A percentile compares a stretch with the other conserved stretches of the same genome.
Evolutionary conservation across 1,140 invertebrate species (phyloP).

Genomic region (Anoplophora glabripennis): DNA sequence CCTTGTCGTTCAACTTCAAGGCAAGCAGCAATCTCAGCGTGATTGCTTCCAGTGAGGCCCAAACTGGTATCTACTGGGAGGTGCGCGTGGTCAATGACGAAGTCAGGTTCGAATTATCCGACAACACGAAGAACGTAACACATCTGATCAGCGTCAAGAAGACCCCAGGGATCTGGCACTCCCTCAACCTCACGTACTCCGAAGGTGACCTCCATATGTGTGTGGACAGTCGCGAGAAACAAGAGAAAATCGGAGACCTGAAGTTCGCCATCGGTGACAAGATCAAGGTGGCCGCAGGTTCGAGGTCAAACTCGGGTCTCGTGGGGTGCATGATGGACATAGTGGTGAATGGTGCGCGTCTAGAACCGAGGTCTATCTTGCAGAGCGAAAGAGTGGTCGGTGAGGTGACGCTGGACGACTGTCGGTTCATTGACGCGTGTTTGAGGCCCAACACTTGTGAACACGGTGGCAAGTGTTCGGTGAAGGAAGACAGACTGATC

Average conservation of each 20-base stretch:
- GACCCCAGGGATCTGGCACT: constrained; percentile 75
- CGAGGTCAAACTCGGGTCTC: constrained; percentile 67
- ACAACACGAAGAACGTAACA: constrained; percentile 67
- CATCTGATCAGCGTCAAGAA: constrained; percentile 74
- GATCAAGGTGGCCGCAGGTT: constrained; percentile 73
- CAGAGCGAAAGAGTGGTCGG: constrained; percentile 77
- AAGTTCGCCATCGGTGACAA: constrained; percentile 55
- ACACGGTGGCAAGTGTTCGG: constrained; percentile 84
- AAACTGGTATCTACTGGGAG: constrained; percentile 77
- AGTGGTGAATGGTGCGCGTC: constrained; percentile 69
- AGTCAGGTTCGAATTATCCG: constrained; percentile 75
- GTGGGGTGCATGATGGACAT: constrained; percentile 89
- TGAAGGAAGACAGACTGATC: constrained; percentile 79
- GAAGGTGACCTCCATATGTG: constrained; percentile 69
- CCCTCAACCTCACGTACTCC: constrained; percentile 72
- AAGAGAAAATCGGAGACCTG: constrained; percentile 50
- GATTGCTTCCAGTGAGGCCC: constrained; percentile 77
- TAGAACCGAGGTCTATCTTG: constrained; percentile 76
- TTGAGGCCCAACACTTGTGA: constrained; percentile 85
- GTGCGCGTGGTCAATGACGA: constrained; percentile 80
- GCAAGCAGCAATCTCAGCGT: constrained; percentile 79
- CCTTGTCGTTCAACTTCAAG: constrained; percentile 85
- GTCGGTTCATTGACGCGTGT: constrained; percentile 87
- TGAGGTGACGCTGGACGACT: constrained; percentile 87
- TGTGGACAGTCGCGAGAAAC: constrained; percentile 71